Evolutionary conservation across 2,888 invertebrate genomes (phyloP), one percentile per base, ranked within the genome.

Genomic region (Teleiodes luculella): DNA sequence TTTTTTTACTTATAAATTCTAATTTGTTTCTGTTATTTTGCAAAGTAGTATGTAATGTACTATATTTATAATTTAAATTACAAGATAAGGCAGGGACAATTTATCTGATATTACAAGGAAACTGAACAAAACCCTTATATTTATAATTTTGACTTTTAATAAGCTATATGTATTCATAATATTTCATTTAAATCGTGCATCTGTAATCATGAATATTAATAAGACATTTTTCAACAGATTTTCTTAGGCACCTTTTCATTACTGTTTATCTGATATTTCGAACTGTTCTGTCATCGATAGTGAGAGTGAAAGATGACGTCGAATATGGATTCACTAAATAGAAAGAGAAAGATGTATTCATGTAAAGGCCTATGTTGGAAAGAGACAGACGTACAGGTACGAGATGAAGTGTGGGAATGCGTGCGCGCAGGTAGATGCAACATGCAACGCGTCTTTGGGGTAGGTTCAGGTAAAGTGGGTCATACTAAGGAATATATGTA

Each of bases 241-340:
- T 8, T 8, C 3, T 8, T 10, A 8, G 2, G 8, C 33, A 33
- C 2, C 3, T 33, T 11, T 33, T 33, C 8, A 5, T n/a, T 5
- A 33, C 3, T 11, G 8, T 47, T 53, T 31, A 61, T 84, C 77
- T 81, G 56, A 45, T 31, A 57, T 54, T 71, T 72, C 70, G 54
- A 10, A 51, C 31, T 80, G 55, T 78, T 72, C 83, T 68, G 28
- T 46, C 58, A 76, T 74, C 62, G 86, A 88, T 79, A 88, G 88
- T 85, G 86, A 88, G 87, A 88, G 88, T 87, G 81, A 85, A 86
- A 80, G 80, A 84, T 87, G 86, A 87, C 86, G 86, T 86, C 70
- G 76, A 73, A 65, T 76, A 78, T 77, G 70, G 74, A 75, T 77
- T 72, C 67, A 71, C 64, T 59, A 55, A 54, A 62, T 67, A 64